phyloP scores from a whole-genome alignment of 2,888 invertebrate species.

The Biston stratarius region DNA sequence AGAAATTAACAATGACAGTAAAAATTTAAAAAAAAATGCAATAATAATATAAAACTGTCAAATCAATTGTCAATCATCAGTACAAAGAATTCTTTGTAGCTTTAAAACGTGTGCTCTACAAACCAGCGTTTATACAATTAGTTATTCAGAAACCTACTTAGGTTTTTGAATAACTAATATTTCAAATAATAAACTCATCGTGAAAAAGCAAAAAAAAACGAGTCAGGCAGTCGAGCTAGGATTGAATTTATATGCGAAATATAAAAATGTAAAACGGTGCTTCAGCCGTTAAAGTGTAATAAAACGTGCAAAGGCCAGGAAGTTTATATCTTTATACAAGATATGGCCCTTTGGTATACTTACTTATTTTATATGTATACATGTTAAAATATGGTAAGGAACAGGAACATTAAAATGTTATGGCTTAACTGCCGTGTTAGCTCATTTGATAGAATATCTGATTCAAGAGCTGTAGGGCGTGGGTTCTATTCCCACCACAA shows the following conservation, averaged over 20 bases:
- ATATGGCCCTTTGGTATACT: conserved; percentile 8
- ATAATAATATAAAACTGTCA: no score
- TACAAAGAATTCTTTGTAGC: no score
- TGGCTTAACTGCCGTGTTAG: no score
- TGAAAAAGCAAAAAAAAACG: background rate
- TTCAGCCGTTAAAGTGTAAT: conserved; percentile 18
- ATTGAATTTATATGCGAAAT: conserved; percentile 9
- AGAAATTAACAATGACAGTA: background rate
- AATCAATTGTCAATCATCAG: no score
- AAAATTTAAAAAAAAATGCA: background rate
- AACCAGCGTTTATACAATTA: no score
- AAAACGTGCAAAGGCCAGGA: conserved; percentile 16
- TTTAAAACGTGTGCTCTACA: no score
- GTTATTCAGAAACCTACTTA: no score
- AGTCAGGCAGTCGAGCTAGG: background rate
- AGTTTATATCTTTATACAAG: conserved; percentile 32
- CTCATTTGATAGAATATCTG: no score
- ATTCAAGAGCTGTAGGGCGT: no score
- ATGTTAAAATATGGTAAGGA: conserved; percentile 3
- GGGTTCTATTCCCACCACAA: no score
- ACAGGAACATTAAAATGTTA: background rate
- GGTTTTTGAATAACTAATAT: no score
- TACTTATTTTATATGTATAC: background rate
- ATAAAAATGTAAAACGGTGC: conserved; percentile 20
- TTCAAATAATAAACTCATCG: no score